Conservation (phyloP, 2,797 vertebrate genomes). For the Anguilla anguilla region DNA sequence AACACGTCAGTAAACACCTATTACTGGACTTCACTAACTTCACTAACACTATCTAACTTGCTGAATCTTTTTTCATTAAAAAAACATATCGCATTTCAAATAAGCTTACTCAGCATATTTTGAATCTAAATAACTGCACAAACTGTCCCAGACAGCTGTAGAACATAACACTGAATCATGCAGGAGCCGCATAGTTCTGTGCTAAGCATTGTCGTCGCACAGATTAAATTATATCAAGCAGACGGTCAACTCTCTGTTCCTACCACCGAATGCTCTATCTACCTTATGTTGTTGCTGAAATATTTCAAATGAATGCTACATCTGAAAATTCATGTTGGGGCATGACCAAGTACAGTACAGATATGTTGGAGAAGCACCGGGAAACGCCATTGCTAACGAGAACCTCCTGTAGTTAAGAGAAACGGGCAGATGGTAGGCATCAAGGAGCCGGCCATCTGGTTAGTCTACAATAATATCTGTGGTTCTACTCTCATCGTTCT, state of each 20-base stretch:
- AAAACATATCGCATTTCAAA: background rate
- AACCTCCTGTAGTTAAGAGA: background rate
- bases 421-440: background rate
- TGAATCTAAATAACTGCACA: background rate
- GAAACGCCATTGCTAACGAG: background rate
- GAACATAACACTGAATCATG: background rate
- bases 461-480: background rate
- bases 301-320: background rate
- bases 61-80: background rate
- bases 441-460: background rate
- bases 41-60: background rate
- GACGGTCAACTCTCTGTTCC: background rate
- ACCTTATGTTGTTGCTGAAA: background rate
- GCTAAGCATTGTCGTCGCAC: background rate
- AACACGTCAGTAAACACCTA: background rate
- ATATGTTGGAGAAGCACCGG: background rate
- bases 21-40: background rate
- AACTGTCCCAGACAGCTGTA: background rate
- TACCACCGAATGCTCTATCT: background rate
- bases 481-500: background rate
- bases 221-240: too few species aligned
- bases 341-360: background rate
- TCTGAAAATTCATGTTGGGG: background rate
- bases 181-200: background rate
- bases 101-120: background rate